These are phyloP conservation scores for Platichthys flesus DNA, from an alignment of 2,113 vertebrate species.

Conservation along the genomic window DNA sequence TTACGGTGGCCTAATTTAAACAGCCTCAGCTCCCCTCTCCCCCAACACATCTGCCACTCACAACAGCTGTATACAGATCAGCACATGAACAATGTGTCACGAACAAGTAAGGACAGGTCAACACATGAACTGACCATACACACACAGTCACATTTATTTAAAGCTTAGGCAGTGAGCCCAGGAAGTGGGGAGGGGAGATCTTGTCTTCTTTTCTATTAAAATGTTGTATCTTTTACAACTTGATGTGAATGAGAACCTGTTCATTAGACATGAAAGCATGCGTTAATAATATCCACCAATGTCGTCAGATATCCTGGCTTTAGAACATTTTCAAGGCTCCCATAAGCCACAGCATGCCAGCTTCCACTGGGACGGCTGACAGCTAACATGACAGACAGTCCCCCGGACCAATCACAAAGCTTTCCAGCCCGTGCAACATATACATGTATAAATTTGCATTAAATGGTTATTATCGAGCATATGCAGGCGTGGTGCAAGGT, in stretches of 20 bases:
- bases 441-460: conserved; percentile 62
- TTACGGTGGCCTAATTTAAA: conserved; percentile 47
- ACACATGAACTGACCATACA: background rate
- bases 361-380: conserved; percentile 36
- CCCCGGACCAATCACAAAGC: conserved; percentile 1
- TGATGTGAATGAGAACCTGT: background rate
- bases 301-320: conserved; percentile 22
- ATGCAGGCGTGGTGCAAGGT: too few relatives aligned
- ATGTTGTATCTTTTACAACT: too few relatives aligned
- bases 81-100: background rate
- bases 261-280: background rate
- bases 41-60: conserved; percentile 61
- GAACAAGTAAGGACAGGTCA: background rate
- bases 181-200: background rate
- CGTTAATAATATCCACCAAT: conserved; percentile 13
- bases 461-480: conserved; percentile 19
- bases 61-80: conserved; percentile 37
- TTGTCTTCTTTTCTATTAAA: background rate
- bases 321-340: conserved; percentile 31
- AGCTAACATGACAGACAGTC: background rate
- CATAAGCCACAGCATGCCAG: background rate
- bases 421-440: conserved; percentile 22
- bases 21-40: conserved; percentile 9
- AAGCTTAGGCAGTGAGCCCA: conserved; percentile 9
- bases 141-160: conserved; percentile 23